Evolutionary conservation across 2,888 invertebrate genomes (phyloP).

Genomic region (Rotaria magnacalcarata): DNA sequence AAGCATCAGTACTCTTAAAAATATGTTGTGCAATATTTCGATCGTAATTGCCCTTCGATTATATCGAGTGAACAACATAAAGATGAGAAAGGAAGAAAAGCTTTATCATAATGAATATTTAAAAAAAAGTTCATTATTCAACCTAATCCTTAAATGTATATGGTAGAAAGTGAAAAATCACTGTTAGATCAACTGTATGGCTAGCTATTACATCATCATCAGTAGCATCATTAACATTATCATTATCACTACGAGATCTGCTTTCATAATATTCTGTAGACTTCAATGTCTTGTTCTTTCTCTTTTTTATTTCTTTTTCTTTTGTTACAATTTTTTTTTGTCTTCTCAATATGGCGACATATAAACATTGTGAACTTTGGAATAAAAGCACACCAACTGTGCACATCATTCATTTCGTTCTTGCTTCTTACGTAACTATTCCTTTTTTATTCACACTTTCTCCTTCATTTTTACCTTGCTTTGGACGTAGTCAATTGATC

Average conservation of each 20-base stretch:
- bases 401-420: neutral
- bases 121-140: neutral
- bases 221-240: neutral
- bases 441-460: neutral
- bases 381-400: neutral
- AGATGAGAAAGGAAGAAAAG: neutral
- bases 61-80: neutral
- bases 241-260: neutral
- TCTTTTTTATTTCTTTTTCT: neutral
- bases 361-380: neutral
- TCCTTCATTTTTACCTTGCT: neutral
- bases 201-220: neutral
- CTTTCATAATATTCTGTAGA: neutral
- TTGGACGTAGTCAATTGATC: conserved; percentile 28
- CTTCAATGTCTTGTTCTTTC: neutral
- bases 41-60: neutral
- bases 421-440: neutral
- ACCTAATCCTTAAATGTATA: neutral
- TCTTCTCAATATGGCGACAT: neutral
- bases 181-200: neutral
- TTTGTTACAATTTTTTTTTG: too few species aligned
- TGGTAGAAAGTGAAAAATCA: conserved; percentile 18
- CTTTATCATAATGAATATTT: neutral
- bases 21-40: neutral
- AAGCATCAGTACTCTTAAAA: neutral